Conservation (phyloP, 2,888 invertebrate genomes). For the Sussaba pulchella region DNA sequence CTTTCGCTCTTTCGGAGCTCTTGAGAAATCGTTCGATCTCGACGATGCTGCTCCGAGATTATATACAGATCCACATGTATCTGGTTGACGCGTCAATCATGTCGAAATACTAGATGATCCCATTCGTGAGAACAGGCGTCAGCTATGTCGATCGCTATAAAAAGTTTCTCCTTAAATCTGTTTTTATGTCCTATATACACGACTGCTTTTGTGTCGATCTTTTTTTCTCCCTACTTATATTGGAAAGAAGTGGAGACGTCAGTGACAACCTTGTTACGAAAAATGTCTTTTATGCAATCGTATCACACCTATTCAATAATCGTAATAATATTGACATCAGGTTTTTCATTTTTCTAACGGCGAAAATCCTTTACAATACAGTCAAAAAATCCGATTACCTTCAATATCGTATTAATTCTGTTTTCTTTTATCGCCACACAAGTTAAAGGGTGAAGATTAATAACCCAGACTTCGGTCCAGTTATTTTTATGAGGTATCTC, state of each 20-base stretch:
- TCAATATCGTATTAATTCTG: too few relatives aligned
- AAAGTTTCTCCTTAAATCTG: background rate
- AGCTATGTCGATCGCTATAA: conserved; percentile 8
- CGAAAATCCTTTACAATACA: too few relatives aligned
- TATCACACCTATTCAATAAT: background rate
- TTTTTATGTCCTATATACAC: background rate
- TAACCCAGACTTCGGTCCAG: too few relatives aligned
- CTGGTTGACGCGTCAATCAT: background rate
- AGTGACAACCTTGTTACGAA: too few relatives aligned
- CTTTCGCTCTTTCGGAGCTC: background rate
- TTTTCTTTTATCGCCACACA: background rate
- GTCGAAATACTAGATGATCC: conserved; percentile 7
- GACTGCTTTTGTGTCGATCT: too few relatives aligned
- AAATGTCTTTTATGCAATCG: background rate
- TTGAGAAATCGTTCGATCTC: conserved; percentile 31
- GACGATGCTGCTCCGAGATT: background rate
- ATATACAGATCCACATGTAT: background rate
- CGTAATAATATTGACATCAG: too few relatives aligned
- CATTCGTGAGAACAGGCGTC: conserved; percentile 5
- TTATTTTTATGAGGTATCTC: too few relatives aligned
- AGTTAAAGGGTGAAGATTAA: background rate
- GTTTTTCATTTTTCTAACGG: too few relatives aligned
- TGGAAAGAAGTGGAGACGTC: too few relatives aligned
- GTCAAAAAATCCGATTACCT: too few relatives aligned
- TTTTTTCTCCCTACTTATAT: too few relatives aligned